Evolutionary conservation across 2,797 vertebrate genomes (phyloP), one percentile per base, ranked within the genome.

Genomic region (Eulemur mongoz): DNA sequence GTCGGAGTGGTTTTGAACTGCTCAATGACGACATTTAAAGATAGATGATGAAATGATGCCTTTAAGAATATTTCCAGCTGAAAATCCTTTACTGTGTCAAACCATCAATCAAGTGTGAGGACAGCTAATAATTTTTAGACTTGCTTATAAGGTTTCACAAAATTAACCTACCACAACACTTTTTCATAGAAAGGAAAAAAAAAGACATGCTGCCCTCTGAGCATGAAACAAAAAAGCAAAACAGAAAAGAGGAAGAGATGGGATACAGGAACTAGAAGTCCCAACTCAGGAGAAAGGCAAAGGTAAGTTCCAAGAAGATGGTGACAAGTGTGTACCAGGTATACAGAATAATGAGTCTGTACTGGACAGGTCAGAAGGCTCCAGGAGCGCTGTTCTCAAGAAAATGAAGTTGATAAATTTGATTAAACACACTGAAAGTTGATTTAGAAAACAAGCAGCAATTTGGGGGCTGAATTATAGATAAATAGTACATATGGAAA

Each of bases 1-100:
- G 57, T 59, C 8, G 3, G 14, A 79, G 43, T 91, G 27, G 35
- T 86, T 67, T 61, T 94, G 70, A 97, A 63, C 18, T 73, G 61
- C 54, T 82, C 45, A 63, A 1, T 79, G 70, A 63, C 40, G 45
- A 48, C 65, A 95, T 63, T 50, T 85, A 73, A 93, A 78, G 69
- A 78, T 0, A 89, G 4, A 76, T 14, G 25, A 87, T 63, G 35
- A 80, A 89, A 76, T 30, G 32, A 94, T 76, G 38, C 50, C 52
- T 94, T 95, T 69, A 69, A 95, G 91, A 91, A 78, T 40, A 91
- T 82, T 78, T 30, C n/a, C n/a, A 70, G 27, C 54, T 59, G 76
- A 94, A 97, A 94, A 85, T 38, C 70, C 48, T 80, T 70, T 83
- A 83, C 14, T 50, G 32, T 95, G 59, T 12, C 61, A 82, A 73